Conservation (phyloP, 1,140 invertebrate species). For the Drosophila sp. region DNA sequence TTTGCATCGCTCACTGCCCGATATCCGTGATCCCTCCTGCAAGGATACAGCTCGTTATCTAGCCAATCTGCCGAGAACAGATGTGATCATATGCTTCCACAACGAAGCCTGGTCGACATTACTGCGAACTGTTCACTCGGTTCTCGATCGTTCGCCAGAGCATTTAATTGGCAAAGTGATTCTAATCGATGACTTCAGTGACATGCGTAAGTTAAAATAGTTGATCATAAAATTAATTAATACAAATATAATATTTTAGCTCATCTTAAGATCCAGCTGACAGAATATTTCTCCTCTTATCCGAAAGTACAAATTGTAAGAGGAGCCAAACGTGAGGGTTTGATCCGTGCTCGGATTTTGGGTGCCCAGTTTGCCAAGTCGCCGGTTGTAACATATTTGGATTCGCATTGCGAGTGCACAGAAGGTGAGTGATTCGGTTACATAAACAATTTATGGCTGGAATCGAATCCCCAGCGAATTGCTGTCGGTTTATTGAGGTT, state of each 20-base stretch:
- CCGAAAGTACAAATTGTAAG: conserved; percentile 95
- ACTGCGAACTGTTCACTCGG: conserved; percentile 95
- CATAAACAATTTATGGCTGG: too few species aligned
- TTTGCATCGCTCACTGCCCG: conserved; percentile 95
- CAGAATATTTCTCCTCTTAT: conserved; percentile 94
- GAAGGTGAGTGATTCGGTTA: conserved; percentile 85
- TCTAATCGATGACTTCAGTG: conserved; percentile 97
- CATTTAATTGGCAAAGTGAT: conserved; percentile 96
- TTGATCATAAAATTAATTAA: background rate
- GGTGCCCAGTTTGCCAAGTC: conserved; percentile 93
- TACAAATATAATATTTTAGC: conserved; percentile 84
- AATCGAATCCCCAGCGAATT: background rate
- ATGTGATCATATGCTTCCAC: conserved; percentile 98
- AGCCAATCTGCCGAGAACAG: conserved; percentile 92
- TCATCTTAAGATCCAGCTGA: conserved; percentile 95
- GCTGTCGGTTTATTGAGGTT: background rate
- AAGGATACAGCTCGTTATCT: conserved; percentile 91
- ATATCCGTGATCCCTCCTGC: conserved; percentile 97
- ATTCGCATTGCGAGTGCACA: conserved; percentile 99
- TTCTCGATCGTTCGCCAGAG: conserved; percentile 94
- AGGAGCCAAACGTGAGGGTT: conserved; percentile 92
- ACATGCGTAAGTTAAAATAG: conserved; percentile 91
- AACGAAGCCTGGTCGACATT: conserved; percentile 98
- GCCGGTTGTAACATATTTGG: conserved; percentile 96
- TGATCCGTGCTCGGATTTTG: conserved; percentile 95